Evolutionary conservation across 2,888 invertebrate species (phyloP).

Genomic region (Lepetodrilus schrolli): DNA sequence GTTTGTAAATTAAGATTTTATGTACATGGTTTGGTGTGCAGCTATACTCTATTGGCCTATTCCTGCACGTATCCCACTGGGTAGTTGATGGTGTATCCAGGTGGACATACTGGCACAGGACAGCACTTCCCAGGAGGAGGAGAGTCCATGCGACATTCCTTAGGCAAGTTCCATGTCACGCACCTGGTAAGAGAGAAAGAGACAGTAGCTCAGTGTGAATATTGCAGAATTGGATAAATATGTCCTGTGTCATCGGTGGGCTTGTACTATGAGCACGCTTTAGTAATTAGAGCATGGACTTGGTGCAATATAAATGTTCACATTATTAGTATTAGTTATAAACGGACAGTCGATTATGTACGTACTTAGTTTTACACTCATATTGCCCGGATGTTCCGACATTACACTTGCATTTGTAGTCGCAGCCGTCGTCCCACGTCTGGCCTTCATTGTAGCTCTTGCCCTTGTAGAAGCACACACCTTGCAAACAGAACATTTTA

Average conservation of each 20-base stretch:
- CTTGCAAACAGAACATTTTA: slow-evolving; percentile 31
- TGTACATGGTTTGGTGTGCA: no score
- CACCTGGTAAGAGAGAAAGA: slow-evolving; percentile 47
- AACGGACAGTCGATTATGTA: neutral
- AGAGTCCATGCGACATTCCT: slow-evolving; percentile 45
- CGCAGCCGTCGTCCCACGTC: slow-evolving; percentile 30
- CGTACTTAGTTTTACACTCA: slow-evolving; percentile 46
- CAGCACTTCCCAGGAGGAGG: slow-evolving; percentile 57
- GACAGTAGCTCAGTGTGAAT: no score
- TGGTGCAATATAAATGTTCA: no score
- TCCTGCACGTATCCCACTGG: slow-evolving; percentile 48
- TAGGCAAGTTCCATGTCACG: slow-evolving; percentile 49
- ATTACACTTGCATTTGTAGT: slow-evolving; percentile 40
- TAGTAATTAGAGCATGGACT: no score
- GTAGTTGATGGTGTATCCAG: slow-evolving; percentile 44
- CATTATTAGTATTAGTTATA: no score
- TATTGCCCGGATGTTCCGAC: slow-evolving; percentile 54
- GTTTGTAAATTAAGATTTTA: no score
- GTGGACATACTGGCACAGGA: slow-evolving; percentile 48
- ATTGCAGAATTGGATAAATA: no score
- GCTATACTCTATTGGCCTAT: slow-evolving; percentile 2
- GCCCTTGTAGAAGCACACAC: slow-evolving; percentile 48
- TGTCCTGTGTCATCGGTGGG: no score
- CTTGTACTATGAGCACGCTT: no score
- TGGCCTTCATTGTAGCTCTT: slow-evolving; percentile 47